Evolutionary conservation across 2,888 invertebrate species (phyloP).

Genomic region (Cephus nigrinus): DNA sequence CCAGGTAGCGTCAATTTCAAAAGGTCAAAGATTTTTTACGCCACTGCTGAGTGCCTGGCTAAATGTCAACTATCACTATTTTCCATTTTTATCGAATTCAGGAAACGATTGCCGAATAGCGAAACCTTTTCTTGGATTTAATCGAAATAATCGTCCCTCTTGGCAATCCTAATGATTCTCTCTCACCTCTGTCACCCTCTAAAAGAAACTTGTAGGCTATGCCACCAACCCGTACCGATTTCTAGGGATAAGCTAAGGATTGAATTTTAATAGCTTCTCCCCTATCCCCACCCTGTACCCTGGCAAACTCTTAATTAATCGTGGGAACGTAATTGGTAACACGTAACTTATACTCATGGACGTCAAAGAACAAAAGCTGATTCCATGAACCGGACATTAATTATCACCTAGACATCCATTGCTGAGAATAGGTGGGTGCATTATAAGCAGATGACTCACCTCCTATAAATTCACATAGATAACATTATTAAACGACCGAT

Average conservation of each 20-base stretch:
- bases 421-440: not conserved
- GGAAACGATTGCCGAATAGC: not conserved
- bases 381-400: not conserved
- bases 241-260: not conserved
- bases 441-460: not conserved
- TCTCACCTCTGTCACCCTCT: not conserved
- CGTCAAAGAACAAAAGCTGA: not conserved
- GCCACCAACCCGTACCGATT: not conserved
- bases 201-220: not conserved
- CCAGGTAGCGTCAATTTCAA: not conserved
- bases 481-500: not conserved
- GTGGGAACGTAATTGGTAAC: conserved; percentile 27
- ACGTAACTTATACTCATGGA: not conserved
- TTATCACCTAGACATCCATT: not conserved
- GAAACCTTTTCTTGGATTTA: not conserved
- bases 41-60: not conserved
- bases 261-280: not conserved
- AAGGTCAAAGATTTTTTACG: not conserved
- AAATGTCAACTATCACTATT: not conserved
- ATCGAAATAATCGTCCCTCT: conserved; percentile 1
- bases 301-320: conserved; percentile 27
- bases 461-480: not conserved
- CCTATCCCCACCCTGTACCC: not conserved
- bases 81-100: not conserved
- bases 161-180: not conserved